These are phyloP conservation scores for Linnaemya vulpina DNA, from an alignment of 2,888 invertebrate species.

Conservation along the genomic window DNA sequence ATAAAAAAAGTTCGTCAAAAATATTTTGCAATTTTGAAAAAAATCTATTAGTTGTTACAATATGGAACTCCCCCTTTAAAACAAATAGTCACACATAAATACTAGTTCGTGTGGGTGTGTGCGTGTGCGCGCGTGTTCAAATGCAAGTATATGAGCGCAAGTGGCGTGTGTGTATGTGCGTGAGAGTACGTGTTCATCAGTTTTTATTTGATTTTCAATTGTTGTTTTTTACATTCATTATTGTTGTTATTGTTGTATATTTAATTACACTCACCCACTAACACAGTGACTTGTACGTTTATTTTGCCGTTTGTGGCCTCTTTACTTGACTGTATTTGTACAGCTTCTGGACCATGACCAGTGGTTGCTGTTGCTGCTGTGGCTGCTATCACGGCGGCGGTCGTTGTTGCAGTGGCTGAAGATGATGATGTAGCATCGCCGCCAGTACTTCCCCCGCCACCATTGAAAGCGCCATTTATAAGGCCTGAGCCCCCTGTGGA, in stretches of 20 bases:
- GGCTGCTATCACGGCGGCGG: constrained; percentile 82
- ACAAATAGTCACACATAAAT: background rate
- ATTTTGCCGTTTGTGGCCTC: constrained; percentile 90
- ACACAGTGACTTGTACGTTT: constrained; percentile 93
- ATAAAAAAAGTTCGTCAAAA: too few species aligned
- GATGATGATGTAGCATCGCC: constrained; percentile 60
- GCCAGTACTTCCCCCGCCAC: constrained; percentile 57
- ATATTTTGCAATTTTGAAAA: background rate
- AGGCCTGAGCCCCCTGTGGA: constrained; percentile 65
- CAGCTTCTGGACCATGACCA: constrained; percentile 75
- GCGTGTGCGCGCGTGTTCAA: too few species aligned
- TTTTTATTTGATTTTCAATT: constrained; percentile 35
- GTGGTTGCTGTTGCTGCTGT: constrained; percentile 66
- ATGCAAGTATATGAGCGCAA: background rate
- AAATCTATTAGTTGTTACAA: background rate
- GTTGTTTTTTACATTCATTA: background rate
- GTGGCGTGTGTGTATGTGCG: background rate
- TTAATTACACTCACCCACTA: constrained; percentile 85
- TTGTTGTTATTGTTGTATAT: constrained; percentile 27
- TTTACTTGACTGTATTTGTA: constrained; percentile 83
- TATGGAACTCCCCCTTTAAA: constrained; percentile 25
- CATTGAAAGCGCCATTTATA: constrained; percentile 72
- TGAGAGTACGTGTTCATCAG: constrained; percentile 18
- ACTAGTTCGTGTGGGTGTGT: background rate
- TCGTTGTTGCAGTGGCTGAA: constrained; percentile 82